A percentile compares a stretch with the other conserved stretches of the same genome.
phyloP scores from a whole-genome alignment of 2,113 vertebrate genomes.

The Andinoacara biseriatus region DNA sequence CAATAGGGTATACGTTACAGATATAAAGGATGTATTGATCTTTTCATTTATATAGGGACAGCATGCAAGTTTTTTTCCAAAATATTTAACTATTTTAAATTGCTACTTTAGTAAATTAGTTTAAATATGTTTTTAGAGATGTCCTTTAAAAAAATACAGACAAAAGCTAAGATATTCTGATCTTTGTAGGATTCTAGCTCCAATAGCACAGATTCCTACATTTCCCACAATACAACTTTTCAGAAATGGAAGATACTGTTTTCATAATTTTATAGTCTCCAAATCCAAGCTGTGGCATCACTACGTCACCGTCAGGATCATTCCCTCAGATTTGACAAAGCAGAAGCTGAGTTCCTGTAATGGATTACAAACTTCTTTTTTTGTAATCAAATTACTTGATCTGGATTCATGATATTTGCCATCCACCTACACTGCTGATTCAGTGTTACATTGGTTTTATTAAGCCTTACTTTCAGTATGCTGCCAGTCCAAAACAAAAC shows the following conservation, averaged over 20 bases:
- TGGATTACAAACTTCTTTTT: conserved; percentile 5
- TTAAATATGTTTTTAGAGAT: neutral
- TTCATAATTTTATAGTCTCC: neutral
- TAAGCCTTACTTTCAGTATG: conserved; percentile 22
- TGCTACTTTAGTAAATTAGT: neutral
- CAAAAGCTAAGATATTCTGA: neutral
- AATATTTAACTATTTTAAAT: neutral
- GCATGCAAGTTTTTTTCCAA: neutral
- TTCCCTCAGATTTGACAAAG: neutral
- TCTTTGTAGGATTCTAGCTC: neutral
- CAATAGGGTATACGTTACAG: too few relatives aligned
- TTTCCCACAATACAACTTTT: neutral
- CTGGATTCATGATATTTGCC: conserved; percentile 12
- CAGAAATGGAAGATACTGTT: neutral
- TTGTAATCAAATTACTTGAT: conserved; percentile 39
- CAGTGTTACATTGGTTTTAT: conserved; percentile 31
- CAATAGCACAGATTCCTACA: neutral
- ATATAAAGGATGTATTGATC: neutral
- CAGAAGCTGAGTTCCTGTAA: conserved; percentile 20
- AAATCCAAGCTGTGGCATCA: neutral
- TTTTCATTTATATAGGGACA: neutral
- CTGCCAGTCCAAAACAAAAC: conserved; percentile 15
- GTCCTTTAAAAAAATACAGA: neutral
- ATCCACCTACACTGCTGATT: neutral
- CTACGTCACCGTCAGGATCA: neutral